A percentile compares a stretch with the other conserved stretches of the same genome.
phyloP scores from a whole-genome alignment of 2,888 invertebrate species.

The Ypsolopha scabrella region DNA sequence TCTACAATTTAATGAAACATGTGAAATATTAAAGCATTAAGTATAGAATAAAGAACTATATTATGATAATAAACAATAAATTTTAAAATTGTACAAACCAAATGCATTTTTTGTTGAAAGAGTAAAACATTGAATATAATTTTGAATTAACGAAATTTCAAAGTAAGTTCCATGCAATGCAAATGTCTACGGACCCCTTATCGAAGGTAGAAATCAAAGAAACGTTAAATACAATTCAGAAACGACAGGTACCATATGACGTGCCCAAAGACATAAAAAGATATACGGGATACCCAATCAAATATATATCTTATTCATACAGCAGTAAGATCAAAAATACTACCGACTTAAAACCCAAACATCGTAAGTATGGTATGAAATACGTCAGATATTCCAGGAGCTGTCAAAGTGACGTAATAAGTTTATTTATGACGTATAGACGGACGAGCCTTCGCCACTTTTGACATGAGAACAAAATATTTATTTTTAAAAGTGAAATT shows the following conservation, averaged over 20 bases:
- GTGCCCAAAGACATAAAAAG: constrained; percentile 17
- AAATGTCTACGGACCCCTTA: constrained; percentile 13
- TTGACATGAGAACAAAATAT: constrained; percentile 37
- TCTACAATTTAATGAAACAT: too few species aligned
- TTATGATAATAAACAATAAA: too few species aligned
- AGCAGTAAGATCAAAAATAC: constrained; percentile 14
- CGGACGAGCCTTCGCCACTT: constrained; percentile 23
- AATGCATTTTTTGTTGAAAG: too few species aligned
- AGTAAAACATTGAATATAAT: not conserved
- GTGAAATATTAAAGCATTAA: too few species aligned
- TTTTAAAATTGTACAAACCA: too few species aligned
- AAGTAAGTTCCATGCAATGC: not conserved
- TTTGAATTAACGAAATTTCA: not conserved
- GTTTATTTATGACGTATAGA: constrained; percentile 47
- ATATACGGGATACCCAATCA: constrained; percentile 8
- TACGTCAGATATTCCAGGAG: constrained; percentile 46
- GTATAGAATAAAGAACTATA: too few species aligned
- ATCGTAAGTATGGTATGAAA: constrained; percentile 33
- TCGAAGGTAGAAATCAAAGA: constrained; percentile 38
- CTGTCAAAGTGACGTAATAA: constrained; percentile 56
- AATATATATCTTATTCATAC: constrained; percentile 15
- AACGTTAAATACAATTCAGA: constrained; percentile 32
- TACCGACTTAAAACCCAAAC: constrained; percentile 23
- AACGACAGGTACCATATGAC: constrained; percentile 39
- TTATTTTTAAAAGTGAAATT: not conserved